Conservation (phyloP, 1,140 invertebrate species). For the Brachystomella parvula region DNA sequence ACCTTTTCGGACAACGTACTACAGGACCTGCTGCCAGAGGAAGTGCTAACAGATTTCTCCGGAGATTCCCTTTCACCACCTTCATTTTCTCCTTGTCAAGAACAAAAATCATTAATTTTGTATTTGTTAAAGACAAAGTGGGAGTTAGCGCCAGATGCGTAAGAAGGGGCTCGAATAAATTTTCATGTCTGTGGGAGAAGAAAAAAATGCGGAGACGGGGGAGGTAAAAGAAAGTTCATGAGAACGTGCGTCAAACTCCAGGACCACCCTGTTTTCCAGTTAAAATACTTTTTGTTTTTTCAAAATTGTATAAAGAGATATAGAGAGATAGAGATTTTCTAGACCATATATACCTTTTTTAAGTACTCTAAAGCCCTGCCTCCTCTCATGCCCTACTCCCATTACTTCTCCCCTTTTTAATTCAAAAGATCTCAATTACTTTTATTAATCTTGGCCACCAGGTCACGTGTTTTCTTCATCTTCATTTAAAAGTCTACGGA, state of each 20-base stretch:
- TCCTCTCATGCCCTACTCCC: conserved; percentile 2
- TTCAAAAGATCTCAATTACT: conserved; percentile 11
- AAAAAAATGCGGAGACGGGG: not conserved
- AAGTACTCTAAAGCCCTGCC: not conserved
- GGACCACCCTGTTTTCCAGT: conserved; percentile 13
- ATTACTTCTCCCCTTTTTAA: not conserved
- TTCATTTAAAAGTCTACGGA: not conserved
- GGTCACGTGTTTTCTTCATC: too few species aligned
- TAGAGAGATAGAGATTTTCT: not conserved
- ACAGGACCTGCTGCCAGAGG: too few species aligned
- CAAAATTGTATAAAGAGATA: not conserved
- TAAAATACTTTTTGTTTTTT: conserved; percentile 11
- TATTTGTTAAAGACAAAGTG: too few species aligned
- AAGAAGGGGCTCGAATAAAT: not conserved
- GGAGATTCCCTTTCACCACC: too few species aligned
- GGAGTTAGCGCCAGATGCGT: not conserved
- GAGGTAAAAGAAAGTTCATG: not conserved
- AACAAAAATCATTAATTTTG: not conserved
- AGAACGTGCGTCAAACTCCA: not conserved
- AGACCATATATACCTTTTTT: not conserved
- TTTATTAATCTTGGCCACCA: conserved; percentile 10
- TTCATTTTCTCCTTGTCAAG: not conserved
- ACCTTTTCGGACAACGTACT: too few species aligned
- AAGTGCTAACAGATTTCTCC: too few species aligned
- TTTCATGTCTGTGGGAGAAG: not conserved